A percentile compares a stretch with the other conserved stretches of the same genome.
These are phyloP conservation scores for Cheilosia vulpina DNA, from an alignment of 2,888 invertebrate genomes.

Conservation along the genomic window DNA sequence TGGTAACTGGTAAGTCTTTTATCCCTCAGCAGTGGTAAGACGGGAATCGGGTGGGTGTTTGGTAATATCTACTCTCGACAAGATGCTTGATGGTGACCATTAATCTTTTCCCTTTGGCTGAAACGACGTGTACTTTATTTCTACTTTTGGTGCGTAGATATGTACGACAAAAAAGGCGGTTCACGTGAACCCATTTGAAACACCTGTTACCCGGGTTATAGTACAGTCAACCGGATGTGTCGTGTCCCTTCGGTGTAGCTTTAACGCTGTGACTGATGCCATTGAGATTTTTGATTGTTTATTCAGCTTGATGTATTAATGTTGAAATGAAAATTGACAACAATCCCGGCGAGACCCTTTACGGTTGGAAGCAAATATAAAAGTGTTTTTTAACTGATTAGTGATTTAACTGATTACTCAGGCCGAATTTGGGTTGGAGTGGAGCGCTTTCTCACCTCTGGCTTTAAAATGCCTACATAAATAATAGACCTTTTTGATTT, in stretches of 20 bases:
- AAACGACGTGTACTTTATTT: conserved; percentile 61
- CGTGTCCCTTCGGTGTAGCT: conserved; percentile 34
- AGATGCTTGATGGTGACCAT: conserved; percentile 74
- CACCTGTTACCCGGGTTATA: conserved; percentile 70
- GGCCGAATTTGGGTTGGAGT: too few species aligned
- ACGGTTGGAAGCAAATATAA: conserved; percentile 25
- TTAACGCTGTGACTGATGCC: conserved; percentile 68
- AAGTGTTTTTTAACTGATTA: conserved; percentile 61
- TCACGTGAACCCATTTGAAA: conserved; percentile 73
- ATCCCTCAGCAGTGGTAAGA: conserved; percentile 15
- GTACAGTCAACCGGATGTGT: conserved; percentile 22
- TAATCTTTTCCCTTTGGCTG: conserved; percentile 71
- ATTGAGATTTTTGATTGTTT: conserved; percentile 73
- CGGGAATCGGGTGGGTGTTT: neutral
- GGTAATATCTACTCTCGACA: conserved; percentile 72
- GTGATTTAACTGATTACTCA: neutral
- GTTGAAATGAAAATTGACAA: conserved; percentile 62
- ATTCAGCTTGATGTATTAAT: conserved; percentile 70
- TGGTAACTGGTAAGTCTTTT: conserved; percentile 40
- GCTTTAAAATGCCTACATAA: too few species aligned
- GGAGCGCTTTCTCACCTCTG: too few species aligned
- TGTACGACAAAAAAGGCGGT: neutral
- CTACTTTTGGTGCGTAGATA: conserved; percentile 62
- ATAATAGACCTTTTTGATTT: too few species aligned
- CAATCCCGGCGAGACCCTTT: conserved; percentile 32